Evolutionary conservation across 2,797 vertebrate species (phyloP).

Genomic region (Stomatorhinus walkeri): DNA sequence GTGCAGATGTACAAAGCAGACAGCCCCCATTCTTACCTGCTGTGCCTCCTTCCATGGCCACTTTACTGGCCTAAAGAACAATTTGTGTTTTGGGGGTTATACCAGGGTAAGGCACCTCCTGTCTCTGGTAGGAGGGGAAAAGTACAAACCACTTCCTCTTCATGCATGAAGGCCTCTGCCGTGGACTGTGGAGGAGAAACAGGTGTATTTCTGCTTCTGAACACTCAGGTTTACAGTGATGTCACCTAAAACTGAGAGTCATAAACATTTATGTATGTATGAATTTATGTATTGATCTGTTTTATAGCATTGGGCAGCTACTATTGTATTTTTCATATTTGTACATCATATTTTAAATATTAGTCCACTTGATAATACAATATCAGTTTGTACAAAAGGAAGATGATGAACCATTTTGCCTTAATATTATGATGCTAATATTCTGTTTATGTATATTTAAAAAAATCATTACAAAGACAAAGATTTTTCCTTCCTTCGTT

Average conservation of each 20-base stretch:
- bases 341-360: background rate
- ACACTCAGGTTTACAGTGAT: background rate
- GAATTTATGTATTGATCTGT: background rate
- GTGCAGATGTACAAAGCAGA: background rate
- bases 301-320: background rate
- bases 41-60: background rate
- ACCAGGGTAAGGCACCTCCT: slow-evolving; percentile 10
- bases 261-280: background rate
- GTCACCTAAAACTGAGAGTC: background rate
- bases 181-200: slow-evolving; percentile 17
- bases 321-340: background rate
- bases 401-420: background rate
- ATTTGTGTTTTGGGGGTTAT: background rate
- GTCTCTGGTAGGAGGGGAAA: slow-evolving; percentile 12
- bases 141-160: slow-evolving; percentile 22
- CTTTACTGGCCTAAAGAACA: background rate
- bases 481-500: background rate
- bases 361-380: background rate
- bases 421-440: background rate
- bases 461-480: background rate
- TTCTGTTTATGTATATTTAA: background rate
- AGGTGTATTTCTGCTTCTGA: slow-evolving; percentile 21
- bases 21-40: background rate
- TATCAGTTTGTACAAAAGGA: background rate
- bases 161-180: slow-evolving; percentile 21